phyloP scores from a whole-genome alignment of 2,797 vertebrate species.

The Silurus aristotelis region DNA sequence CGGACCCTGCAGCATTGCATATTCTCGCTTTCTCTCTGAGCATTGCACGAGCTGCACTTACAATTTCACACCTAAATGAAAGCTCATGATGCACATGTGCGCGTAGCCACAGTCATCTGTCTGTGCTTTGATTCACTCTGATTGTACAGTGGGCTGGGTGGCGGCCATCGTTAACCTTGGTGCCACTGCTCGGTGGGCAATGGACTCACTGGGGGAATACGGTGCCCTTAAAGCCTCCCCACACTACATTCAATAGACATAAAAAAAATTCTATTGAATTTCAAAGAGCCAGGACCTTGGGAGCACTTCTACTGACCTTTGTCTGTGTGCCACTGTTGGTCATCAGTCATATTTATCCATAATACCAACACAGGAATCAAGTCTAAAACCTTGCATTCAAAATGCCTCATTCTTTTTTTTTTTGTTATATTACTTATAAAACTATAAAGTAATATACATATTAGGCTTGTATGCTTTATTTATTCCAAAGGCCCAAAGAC shows the following conservation, averaged over 20 bases:
- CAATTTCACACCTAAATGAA: slow-evolving; percentile 63
- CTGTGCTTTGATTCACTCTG: slow-evolving; percentile 58
- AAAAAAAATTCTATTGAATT: slow-evolving; percentile 60
- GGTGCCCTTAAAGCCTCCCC: slow-evolving; percentile 59
- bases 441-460: slow-evolving; percentile 5
- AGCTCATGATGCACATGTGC: slow-evolving; percentile 68
- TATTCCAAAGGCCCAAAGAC: not conserved
- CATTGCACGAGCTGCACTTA: slow-evolving; percentile 16
- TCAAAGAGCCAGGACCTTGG: slow-evolving; percentile 57
- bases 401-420: slow-evolving; percentile 38
- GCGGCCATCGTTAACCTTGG: slow-evolving; percentile 54
- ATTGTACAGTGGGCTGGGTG: slow-evolving; percentile 67
- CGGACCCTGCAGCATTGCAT: slow-evolving; percentile 38
- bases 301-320: slow-evolving; percentile 64
- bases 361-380: slow-evolving; percentile 35
- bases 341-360: slow-evolving; percentile 36
- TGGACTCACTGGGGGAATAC: slow-evolving; percentile 63
- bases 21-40: slow-evolving; percentile 22
- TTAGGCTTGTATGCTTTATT: slow-evolving; percentile 27
- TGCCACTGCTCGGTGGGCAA: slow-evolving; percentile 68
- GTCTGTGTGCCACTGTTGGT: slow-evolving; percentile 37
- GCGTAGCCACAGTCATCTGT: slow-evolving; percentile 65
- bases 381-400: slow-evolving; percentile 35
- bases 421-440: slow-evolving; percentile 14
- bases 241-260: slow-evolving; percentile 59